Evolutionary conservation across 2,888 invertebrate genomes (phyloP).

Genomic region (Morinoia aosen): DNA sequence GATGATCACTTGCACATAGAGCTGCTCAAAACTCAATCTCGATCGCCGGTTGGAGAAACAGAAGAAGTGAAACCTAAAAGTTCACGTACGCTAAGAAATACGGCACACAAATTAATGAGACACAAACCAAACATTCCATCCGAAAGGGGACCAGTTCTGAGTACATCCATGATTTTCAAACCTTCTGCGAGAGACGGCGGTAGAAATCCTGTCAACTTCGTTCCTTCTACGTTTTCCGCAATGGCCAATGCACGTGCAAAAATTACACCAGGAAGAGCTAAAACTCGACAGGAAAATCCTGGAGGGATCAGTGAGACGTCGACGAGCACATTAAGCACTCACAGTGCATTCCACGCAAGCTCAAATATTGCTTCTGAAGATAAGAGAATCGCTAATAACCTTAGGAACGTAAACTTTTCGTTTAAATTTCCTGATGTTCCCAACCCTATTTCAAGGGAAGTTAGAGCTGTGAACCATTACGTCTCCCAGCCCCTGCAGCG

Average conservation of each 20-base stretch:
- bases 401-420: background rate
- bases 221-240: background rate
- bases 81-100: too few relatives aligned
- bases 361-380: background rate
- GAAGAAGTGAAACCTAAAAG: too few relatives aligned
- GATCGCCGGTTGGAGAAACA: too few relatives aligned
- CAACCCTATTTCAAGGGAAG: background rate
- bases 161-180: background rate
- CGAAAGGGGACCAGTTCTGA: background rate
- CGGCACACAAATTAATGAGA: background rate
- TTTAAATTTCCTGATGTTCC: background rate
- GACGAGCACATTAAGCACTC: background rate
- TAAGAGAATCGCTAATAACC: background rate
- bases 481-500: background rate
- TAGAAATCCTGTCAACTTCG: background rate
- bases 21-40: too few relatives aligned
- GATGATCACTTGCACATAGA: too few relatives aligned
- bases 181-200: background rate
- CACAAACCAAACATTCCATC: background rate
- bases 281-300: background rate
- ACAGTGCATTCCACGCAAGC: background rate
- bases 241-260: background rate
- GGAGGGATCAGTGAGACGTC: background rate
- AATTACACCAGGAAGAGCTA: background rate
- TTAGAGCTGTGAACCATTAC: background rate